Evolutionary conservation across 2,888 invertebrate species (phyloP).

Genomic region (Yponomeuta evonymella): DNA sequence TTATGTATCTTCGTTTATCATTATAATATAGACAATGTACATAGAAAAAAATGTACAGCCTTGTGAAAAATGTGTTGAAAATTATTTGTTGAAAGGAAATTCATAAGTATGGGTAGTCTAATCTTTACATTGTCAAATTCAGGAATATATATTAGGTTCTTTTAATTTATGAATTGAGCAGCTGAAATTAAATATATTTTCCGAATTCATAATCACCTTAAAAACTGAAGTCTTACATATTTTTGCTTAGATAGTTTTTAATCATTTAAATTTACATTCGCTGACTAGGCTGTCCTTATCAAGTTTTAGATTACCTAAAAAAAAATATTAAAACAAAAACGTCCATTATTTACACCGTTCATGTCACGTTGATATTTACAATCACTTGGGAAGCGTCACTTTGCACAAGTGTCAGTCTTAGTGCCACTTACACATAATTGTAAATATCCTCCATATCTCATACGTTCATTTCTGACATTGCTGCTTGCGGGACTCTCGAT

Average conservation of each 20-base stretch:
- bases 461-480: slow-evolving; percentile 93
- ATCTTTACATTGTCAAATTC: too few relatives aligned
- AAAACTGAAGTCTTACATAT: background rate
- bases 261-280: background rate
- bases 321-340: background rate
- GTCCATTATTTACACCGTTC: slow-evolving; percentile 33
- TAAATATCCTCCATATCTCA: slow-evolving; percentile 81
- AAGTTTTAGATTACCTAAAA: background rate
- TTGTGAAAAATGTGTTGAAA: background rate
- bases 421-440: slow-evolving; percentile 64
- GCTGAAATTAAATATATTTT: background rate
- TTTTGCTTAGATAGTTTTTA: background rate
- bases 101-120: too few relatives aligned
- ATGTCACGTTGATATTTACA: slow-evolving; percentile 58
- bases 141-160: background rate
- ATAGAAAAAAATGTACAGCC: background rate
- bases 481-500: slow-evolving; percentile 83
- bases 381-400: slow-evolving; percentile 25
- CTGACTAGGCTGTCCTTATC: slow-evolving; percentile 3
- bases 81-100: too few relatives aligned
- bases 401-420: slow-evolving; percentile 12
- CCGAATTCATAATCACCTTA: background rate
- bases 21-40: background rate
- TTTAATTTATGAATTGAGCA: background rate
- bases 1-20: background rate